Percentiles rank a stretch among this genome's conserved stretches.
Evolutionary conservation across 2,113 vertebrate genomes (phyloP).

Genomic region (Calonectris borealis): DNA sequence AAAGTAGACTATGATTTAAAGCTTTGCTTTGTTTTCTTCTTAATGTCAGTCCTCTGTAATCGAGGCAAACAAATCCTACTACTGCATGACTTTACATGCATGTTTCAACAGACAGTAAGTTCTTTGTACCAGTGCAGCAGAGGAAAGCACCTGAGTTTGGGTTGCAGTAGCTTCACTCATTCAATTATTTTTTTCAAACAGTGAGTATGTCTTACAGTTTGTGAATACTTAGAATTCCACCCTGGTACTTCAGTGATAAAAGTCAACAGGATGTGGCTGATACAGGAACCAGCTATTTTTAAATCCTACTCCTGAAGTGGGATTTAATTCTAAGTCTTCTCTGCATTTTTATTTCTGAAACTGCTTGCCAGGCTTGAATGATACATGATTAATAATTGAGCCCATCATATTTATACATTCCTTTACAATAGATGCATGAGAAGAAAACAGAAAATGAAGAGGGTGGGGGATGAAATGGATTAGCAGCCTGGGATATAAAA

Average conservation of each 20-base stretch:
- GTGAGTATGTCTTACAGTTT: not conserved
- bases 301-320: not conserved
- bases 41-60: not conserved
- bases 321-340: constrained; percentile 15
- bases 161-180: not conserved
- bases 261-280: constrained; percentile 10
- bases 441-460: not conserved
- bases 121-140: not conserved
- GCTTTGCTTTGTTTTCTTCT: not conserved
- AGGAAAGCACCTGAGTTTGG: not conserved
- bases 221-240: not conserved
- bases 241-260: not conserved
- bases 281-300: constrained; percentile 18
- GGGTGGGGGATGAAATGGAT: not conserved
- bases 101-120: not conserved
- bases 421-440: not conserved
- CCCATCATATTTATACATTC: not conserved
- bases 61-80: not conserved
- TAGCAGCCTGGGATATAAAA: not conserved
- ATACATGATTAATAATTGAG: constrained; percentile 45
- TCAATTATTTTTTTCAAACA: not conserved
- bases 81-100: not conserved
- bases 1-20: not conserved
- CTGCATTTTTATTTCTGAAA: constrained; percentile 35
- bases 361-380: constrained; percentile 21